Percentiles rank a stretch among this genome's conserved stretches.
These are phyloP conservation scores for Parnassius smintheus DNA, from an alignment of 2,888 invertebrate genomes.

Conservation along the genomic window DNA sequence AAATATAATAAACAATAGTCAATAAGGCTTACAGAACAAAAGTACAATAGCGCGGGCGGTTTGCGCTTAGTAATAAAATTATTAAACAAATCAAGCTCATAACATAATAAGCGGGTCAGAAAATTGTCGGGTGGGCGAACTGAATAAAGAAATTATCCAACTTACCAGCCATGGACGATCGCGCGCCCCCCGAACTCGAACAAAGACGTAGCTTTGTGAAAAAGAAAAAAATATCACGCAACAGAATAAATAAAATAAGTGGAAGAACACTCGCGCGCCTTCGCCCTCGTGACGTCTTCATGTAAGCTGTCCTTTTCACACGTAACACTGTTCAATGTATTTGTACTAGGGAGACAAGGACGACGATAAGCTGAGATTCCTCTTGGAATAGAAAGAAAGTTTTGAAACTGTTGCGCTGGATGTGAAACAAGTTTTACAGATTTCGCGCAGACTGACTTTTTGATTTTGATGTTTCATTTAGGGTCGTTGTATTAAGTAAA, in stretches of 20 bases:
- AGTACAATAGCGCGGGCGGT: constrained; percentile 53
- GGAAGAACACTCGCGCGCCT: constrained; percentile 78
- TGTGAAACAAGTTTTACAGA: constrained; percentile 77
- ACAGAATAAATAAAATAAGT: constrained; percentile 79
- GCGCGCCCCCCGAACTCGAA: constrained; percentile 65
- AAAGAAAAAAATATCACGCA: constrained; percentile 58
- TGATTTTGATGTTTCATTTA: constrained; percentile 51
- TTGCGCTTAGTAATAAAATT: constrained; percentile 76
- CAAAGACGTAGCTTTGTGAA: constrained; percentile 75
- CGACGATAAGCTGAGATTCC: constrained; percentile 49
- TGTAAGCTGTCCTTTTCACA: constrained; percentile 66
- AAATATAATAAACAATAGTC: constrained; percentile 38
- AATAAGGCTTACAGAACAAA: constrained; percentile 35
- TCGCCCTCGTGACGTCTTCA: constrained; percentile 78
- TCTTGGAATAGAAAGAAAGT: constrained; percentile 73
- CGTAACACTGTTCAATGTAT: constrained; percentile 44
- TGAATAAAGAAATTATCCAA: constrained; percentile 80
- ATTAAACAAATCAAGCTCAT: constrained; percentile 80
- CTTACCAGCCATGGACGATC: constrained; percentile 67
- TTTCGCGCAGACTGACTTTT: constrained; percentile 68
- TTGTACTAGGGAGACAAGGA: constrained; percentile 52
- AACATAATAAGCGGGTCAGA: constrained; percentile 77
- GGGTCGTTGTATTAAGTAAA: constrained; percentile 37
- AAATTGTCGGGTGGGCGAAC: constrained; percentile 75
- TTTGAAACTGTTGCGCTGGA: constrained; percentile 67